Evolutionary conservation across 2,113 vertebrate genomes (phyloP).

Genomic region (Cephalopterus ornatus): DNA sequence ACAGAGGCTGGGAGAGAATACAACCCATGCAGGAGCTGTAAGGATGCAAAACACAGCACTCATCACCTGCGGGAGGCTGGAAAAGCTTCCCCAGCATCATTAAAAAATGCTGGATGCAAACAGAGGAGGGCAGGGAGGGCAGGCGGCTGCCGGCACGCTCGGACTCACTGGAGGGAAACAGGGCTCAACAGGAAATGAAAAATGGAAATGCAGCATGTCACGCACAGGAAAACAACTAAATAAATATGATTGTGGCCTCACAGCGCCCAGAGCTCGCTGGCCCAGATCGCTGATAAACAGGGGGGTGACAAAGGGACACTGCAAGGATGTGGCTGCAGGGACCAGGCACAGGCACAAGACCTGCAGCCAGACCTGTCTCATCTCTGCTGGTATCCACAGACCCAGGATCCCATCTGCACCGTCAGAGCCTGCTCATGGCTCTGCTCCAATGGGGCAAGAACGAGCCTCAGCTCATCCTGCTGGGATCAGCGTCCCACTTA

Average conservation of each 20-base stretch:
- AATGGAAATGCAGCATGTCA: constrained; percentile 56
- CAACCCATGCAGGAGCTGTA: background rate
- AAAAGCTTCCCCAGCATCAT: background rate
- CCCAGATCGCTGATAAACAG: background rate
- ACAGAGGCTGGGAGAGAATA: background rate
- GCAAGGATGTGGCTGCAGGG: background rate
- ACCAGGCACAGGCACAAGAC: background rate
- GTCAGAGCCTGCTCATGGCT: background rate
- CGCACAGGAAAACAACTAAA: constrained; percentile 7
- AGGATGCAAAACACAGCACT: background rate
- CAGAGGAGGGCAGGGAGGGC: background rate
- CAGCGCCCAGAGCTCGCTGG: background rate
- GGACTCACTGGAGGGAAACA: constrained; percentile 31
- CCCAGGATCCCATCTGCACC: background rate
- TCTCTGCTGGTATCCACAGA: rapidly evolving
- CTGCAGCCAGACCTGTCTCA: background rate
- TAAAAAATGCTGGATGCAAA: rapidly evolving
- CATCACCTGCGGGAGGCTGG: background rate
- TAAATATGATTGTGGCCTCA: background rate
- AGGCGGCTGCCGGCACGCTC: background rate
- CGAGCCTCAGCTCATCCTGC: background rate
- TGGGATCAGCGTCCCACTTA: background rate
- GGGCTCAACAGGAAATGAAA: constrained; percentile 72
- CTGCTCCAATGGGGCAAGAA: rapidly evolving
- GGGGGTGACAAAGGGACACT: background rate